These are phyloP conservation scores for Anguilla japonica DNA, from an alignment of 2,113 vertebrate species.

Conservation along the genomic window DNA sequence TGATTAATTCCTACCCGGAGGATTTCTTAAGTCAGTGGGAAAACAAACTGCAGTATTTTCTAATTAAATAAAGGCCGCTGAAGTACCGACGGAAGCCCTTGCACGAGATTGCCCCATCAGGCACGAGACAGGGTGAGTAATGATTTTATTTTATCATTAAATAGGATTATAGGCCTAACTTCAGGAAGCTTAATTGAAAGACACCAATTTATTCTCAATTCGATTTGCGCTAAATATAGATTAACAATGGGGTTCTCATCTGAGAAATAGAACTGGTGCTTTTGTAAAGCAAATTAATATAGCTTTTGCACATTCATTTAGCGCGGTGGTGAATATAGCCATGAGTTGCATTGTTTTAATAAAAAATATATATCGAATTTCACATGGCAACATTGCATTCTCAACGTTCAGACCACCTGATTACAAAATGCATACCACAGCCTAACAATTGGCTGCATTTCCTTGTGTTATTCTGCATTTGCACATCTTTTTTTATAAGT, in stretches of 20 bases:
- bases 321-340: slow-evolving; percentile 6
- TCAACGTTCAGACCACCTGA: neutral
- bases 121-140: slow-evolving; percentile 27
- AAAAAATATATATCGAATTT: neutral
- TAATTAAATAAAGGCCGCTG: slow-evolving; percentile 34
- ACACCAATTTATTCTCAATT: slow-evolving; percentile 85
- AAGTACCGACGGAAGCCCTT: slow-evolving; percentile 21
- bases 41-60: slow-evolving; percentile 30
- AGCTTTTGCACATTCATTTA: slow-evolving; percentile 12
- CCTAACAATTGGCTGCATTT: neutral
- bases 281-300: slow-evolving; percentile 29
- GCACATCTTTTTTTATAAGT: neutral
- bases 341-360: neutral
- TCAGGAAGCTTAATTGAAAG: slow-evolving; percentile 80
- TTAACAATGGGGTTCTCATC: slow-evolving; percentile 53
- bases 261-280: slow-evolving; percentile 28
- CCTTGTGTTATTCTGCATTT: neutral
- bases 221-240: slow-evolving; percentile 77
- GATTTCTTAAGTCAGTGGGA: slow-evolving; percentile 26
- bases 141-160: slow-evolving; percentile 81
- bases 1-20: slow-evolving; percentile 33
- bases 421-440: neutral
- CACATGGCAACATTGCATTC: neutral
- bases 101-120: slow-evolving; percentile 27
- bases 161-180: slow-evolving; percentile 83